Evolutionary conservation across 2,113 vertebrate species (phyloP), one percentile per base, ranked within the genome.

Genomic region (Sitta europaea): DNA sequence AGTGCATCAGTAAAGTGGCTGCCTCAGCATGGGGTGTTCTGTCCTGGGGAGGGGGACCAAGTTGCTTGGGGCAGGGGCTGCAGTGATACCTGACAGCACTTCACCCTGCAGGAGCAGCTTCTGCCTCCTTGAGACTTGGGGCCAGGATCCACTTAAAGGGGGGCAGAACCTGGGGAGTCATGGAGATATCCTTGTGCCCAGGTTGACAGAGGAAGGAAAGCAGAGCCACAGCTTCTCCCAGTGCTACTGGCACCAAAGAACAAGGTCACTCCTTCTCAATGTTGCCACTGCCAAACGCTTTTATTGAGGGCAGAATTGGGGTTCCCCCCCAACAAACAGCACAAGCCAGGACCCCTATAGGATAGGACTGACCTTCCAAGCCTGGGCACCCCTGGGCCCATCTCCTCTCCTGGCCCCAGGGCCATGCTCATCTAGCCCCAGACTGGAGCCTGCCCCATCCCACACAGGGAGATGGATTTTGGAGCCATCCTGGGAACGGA

Each of bases 301-400:
- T 96, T 92, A 96, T 70, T 95, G 25, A 80, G 2, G 5, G 11
- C n/a, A 68, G 20, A 81, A 4, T 27, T 0, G 0, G 42, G 33
- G 50, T 36, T 36, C 17, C 12, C 11, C 27, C 16, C 29, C 9
- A 1, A 12, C 47, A 40, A 10, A 35, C 43, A 54, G 29, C 51
- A 36, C 12, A 3, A 29, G 23, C 47, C 5, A 2, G 23, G 36
- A 31, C 7, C 11, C 6, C 17, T 4, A 0, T 0, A 2, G 40
- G 33, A 35, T 57, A 36, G 16, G 10, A n/a, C 45, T 8, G 22
- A 61, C 18, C 36, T 40, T 50, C 35, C 1, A 2, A 11, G 9
- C 33, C 27, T 19, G 1, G 4, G 21, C 25, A 8, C 1, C 5
- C 21, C 29, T 0, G 0, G 25, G 6, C 29, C n/a, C 14, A 0